Evolutionary conservation across 2,797 vertebrate genomes (phyloP).

Genomic region (Pangasius larnaudii): DNA sequence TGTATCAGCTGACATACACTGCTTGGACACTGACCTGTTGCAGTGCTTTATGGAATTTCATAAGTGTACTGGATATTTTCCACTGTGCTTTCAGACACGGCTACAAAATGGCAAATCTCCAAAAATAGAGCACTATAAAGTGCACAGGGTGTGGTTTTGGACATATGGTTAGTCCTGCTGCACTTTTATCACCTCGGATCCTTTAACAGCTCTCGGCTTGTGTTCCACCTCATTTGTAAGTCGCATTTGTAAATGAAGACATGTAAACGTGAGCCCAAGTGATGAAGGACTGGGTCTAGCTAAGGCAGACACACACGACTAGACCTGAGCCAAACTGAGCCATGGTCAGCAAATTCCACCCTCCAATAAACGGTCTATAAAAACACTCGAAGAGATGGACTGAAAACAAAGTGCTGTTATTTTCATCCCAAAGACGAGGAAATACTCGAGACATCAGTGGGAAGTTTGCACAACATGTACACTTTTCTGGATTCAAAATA

Average conservation of each 20-base stretch:
- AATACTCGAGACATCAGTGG: background rate
- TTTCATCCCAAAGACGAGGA: background rate
- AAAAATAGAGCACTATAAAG: constrained; percentile 25
- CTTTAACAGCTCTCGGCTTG: background rate
- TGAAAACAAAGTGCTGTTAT: background rate
- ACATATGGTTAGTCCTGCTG: constrained; percentile 11
- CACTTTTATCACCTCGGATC: constrained; percentile 1
- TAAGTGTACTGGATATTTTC: constrained; percentile 27
- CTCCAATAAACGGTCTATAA: constrained; percentile 13
- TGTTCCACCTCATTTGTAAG: background rate
- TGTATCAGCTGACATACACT: constrained; percentile 9
- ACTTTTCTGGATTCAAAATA: no score
- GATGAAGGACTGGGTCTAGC: background rate
- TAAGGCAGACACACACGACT: background rate
- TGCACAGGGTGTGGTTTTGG: constrained; percentile 16
- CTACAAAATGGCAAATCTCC: constrained; percentile 28
- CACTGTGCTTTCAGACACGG: background rate
- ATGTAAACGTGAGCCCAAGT: background rate
- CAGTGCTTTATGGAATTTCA: constrained; percentile 70
- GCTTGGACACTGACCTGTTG: constrained; percentile 48
- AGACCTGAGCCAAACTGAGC: background rate
- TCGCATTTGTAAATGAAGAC: background rate
- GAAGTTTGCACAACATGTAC: background rate
- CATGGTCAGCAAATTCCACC: background rate
- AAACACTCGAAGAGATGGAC: constrained; percentile 10